These are phyloP conservation scores for Listronotus bonariensis DNA, from an alignment of 1,140 invertebrate species.

Conservation along the genomic window DNA sequence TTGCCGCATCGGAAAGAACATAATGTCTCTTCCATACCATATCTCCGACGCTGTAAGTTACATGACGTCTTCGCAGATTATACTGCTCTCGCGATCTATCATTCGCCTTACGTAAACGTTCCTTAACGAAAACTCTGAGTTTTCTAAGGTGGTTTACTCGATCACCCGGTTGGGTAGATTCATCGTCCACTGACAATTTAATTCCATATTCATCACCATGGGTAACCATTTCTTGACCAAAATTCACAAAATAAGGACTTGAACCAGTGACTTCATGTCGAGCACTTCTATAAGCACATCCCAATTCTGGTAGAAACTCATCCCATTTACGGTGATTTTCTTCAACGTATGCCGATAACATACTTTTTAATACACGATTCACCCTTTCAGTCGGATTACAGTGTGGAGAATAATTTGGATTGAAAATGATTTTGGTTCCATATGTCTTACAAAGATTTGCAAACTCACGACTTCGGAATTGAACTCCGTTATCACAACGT, in stretches of 20 bases:
- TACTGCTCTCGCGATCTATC: neutral
- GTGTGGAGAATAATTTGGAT: constrained; percentile 31
- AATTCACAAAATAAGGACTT: constrained; percentile 45
- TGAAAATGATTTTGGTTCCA: constrained; percentile 18
- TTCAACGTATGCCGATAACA: constrained; percentile 44
- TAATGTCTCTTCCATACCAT: too few species aligned
- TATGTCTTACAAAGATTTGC: constrained; percentile 21
- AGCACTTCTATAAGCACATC: constrained; percentile 46
- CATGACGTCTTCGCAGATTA: neutral
- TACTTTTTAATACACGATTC: constrained; percentile 46
- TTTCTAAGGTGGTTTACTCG: neutral
- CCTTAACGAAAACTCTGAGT: neutral
- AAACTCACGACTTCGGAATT: constrained; percentile 23
- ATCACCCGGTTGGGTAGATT: neutral
- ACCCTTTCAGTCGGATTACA: constrained; percentile 43
- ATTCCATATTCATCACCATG: constrained; percentile 9
- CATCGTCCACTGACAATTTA: neutral
- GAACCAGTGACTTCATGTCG: constrained; percentile 44
- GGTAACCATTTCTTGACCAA: constrained; percentile 35
- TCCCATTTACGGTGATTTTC: constrained; percentile 51
- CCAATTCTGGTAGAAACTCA: constrained; percentile 39
- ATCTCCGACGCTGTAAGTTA: too few species aligned
- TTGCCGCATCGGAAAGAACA: too few species aligned
- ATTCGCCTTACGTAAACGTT: neutral
- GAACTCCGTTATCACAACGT: constrained; percentile 32